A percentile compares a stretch with the other conserved stretches of the same genome.
phyloP scores from a whole-genome alignment of 2,797 vertebrate species.

The Buphagus erythrorhynchus region DNA sequence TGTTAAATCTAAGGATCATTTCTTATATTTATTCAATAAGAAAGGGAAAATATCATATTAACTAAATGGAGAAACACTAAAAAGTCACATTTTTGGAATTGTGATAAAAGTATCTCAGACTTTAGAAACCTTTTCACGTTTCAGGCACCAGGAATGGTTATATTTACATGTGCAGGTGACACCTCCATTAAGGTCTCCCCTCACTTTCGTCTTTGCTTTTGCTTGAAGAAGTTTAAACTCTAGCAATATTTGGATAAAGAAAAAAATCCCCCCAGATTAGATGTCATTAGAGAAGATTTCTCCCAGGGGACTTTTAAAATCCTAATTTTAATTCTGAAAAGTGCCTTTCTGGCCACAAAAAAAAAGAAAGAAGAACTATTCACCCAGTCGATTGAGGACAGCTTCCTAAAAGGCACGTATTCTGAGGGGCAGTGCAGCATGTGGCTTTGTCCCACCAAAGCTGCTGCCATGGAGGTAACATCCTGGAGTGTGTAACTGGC shows the following conservation, averaged over 20 bases:
- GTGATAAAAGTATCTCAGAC: not conserved
- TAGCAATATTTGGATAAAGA: not conserved
- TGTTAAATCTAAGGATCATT: not conserved
- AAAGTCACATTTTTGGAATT: not conserved
- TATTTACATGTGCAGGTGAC: accelerated
- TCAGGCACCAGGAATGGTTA: not conserved
- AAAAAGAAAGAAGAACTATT: not conserved
- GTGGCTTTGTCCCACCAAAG: not conserved
- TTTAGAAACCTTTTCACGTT: not conserved
- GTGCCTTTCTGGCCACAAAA: not conserved
- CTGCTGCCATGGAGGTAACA: not conserved
- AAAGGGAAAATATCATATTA: not conserved
- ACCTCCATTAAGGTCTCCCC: accelerated
- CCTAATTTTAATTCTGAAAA: not conserved
- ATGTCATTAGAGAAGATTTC: not conserved
- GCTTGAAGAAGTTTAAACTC: not conserved
- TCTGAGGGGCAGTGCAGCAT: not conserved
- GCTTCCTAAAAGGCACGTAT: not conserved
- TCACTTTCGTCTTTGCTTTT: not conserved
- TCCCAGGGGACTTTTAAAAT: not conserved
- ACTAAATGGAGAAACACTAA: not conserved
- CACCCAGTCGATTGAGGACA: not conserved
- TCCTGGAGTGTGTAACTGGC: not conserved
- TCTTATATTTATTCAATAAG: not conserved
- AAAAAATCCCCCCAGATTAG: not conserved